A percentile compares a stretch with the other conserved stretches of the same genome.
Conservation (phyloP, 2,888 invertebrate genomes). For the Ophion ellenae region DNA sequence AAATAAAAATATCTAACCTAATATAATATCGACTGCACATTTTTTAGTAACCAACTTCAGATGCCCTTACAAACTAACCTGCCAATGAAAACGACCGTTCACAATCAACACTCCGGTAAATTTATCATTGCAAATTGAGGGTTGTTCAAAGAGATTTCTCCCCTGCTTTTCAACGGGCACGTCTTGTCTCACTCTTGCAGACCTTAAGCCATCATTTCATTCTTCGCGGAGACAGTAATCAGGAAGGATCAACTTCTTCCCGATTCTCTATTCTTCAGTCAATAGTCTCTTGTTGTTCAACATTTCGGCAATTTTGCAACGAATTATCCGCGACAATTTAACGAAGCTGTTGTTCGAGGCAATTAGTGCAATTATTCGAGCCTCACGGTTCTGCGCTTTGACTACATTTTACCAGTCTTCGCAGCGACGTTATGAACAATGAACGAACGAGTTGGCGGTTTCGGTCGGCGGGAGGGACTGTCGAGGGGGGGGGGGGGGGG, state of each 20-base stretch:
- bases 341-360: conserved; percentile 3
- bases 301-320: conserved; percentile 1
- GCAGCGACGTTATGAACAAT: conserved; percentile 47
- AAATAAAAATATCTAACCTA: no score
- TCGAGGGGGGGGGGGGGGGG: neutral
- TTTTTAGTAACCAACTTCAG: no score
- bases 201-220: no score
- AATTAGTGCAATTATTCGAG: conserved; percentile 52
- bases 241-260: neutral
- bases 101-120: neutral
- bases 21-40: no score
- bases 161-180: neutral
- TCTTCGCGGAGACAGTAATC: neutral
- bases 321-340: conserved; percentile 20
- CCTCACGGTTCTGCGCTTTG: conserved; percentile 31
- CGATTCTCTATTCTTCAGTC: neutral
- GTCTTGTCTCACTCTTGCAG: neutral
- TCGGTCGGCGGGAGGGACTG: neutral
- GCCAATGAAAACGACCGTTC: neutral
- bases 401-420: conserved; percentile 25
- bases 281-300: neutral
- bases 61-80: neutral
- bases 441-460: conserved; percentile 49
- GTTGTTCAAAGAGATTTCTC: neutral
- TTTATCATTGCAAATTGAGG: neutral